Conservation (phyloP, 2,113 vertebrate species). For the Coregonus clupeaformis region DNA sequence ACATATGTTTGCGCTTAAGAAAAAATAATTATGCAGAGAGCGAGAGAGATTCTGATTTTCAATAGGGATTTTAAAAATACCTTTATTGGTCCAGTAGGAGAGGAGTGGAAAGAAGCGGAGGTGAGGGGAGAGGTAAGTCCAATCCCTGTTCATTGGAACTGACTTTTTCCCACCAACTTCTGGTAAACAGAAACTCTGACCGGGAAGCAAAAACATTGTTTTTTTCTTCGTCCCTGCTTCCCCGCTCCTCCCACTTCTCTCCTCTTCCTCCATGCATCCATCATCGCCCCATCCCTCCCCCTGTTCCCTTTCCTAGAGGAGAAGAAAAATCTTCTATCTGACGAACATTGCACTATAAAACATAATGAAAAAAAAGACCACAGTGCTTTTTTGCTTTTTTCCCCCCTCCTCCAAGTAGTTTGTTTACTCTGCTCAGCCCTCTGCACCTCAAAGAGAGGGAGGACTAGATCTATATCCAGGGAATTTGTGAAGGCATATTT, state of each 20-base stretch:
- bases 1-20: constrained; percentile 20
- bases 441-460: not conserved
- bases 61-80: too few relatives aligned
- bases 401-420: constrained; percentile 36
- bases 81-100: not conserved
- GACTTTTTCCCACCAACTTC: too few relatives aligned
- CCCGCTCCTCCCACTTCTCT: constrained; percentile 15
- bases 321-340: constrained; percentile 57
- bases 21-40: too few relatives aligned
- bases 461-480: too few relatives aligned
- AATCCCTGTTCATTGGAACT: constrained; percentile 40
- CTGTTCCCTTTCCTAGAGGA: constrained; percentile 41
- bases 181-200: constrained; percentile 16
- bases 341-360: constrained; percentile 50
- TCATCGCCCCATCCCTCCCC: constrained; percentile 26
- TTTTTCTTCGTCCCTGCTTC: constrained; percentile 34
- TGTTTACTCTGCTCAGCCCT: constrained; percentile 31
- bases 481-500: too few relatives aligned
- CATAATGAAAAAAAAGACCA: constrained; percentile 58
- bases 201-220: constrained; percentile 31
- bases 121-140: constrained; percentile 35
- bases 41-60: too few relatives aligned
- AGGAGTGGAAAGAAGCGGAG: constrained; percentile 29
- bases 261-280: constrained; percentile 2
- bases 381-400: constrained; percentile 33